These are phyloP conservation scores for Oryzias dopingdopingensis DNA, from an alignment of 2,797 vertebrate species.

Conservation along the genomic window DNA sequence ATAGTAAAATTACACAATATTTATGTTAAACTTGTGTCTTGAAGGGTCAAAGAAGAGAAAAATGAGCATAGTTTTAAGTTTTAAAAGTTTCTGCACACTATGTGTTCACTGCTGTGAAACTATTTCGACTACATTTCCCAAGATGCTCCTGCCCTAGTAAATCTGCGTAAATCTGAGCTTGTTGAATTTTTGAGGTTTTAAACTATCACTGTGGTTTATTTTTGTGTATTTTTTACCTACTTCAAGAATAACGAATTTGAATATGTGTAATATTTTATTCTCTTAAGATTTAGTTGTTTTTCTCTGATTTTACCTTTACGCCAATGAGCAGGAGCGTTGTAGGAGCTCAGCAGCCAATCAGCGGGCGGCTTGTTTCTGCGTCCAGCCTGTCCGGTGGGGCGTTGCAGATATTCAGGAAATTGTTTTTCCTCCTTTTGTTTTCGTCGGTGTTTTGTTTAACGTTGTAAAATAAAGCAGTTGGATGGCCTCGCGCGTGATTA, in stretches of 20 bases:
- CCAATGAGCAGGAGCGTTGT: conserved; percentile 1
- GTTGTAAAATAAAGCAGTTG: accelerated
- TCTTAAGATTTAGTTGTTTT: too few relatives aligned
- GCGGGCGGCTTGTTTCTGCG: conserved; percentile 54
- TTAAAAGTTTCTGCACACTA: too few relatives aligned
- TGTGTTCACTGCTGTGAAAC: not conserved
- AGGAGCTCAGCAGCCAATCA: conserved; percentile 64
- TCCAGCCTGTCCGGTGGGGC: conserved; percentile 52
- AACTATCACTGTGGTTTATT: too few relatives aligned
- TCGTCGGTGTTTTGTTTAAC: not conserved
- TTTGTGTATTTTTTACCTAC: too few relatives aligned
- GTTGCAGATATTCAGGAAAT: conserved; percentile 51
- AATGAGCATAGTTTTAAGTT: too few relatives aligned
- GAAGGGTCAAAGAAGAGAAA: not conserved
- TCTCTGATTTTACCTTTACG: not conserved
- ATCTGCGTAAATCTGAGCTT: not conserved
- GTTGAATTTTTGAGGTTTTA: too few relatives aligned
- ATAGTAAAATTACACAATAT: not conserved
- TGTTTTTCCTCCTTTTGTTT: conserved; percentile 19
- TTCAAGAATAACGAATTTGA: too few relatives aligned
- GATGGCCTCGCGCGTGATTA: not conserved
- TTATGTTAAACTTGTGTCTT: not conserved
- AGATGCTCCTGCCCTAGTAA: conserved; percentile 21
- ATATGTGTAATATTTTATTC: too few relatives aligned
- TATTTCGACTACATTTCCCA: conserved; percentile 71